phyloP scores from a whole-genome alignment of 2,113 vertebrate species.

The Ptilonorhynchus violaceus region DNA sequence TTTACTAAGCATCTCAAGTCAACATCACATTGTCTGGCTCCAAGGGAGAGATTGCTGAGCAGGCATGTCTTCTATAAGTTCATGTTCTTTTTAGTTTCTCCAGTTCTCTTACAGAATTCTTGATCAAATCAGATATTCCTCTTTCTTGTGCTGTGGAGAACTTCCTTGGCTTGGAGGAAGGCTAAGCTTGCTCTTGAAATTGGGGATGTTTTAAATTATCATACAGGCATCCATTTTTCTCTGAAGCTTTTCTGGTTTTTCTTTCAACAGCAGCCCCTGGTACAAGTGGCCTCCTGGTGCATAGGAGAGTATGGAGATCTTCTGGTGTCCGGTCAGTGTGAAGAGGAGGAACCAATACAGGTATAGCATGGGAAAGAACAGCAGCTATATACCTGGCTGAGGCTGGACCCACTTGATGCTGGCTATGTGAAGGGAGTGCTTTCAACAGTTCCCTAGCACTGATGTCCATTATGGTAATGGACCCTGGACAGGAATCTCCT shows the following conservation, averaged over 20 bases:
- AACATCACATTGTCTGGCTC: background rate
- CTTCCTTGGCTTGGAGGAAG: background rate
- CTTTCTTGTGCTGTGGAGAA: background rate
- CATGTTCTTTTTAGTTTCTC: background rate
- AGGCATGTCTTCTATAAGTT: background rate
- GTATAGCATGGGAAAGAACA: conserved; percentile 61
- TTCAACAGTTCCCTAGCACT: background rate
- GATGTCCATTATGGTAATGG: background rate
- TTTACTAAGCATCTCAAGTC: background rate
- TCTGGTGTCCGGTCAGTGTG: conserved; percentile 95
- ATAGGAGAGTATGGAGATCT: conserved; percentile 98
- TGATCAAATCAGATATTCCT: background rate
- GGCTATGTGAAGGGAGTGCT: background rate
- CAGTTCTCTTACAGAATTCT: background rate
- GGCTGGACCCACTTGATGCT: background rate
- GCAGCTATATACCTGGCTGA: background rate
- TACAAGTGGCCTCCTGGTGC: conserved; percentile 98
- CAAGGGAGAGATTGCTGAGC: background rate
- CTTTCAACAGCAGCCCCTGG: conserved; percentile 87
- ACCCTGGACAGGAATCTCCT: background rate
- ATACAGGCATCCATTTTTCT: background rate
- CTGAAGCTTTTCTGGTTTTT: background rate
- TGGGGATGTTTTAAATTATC: background rate
- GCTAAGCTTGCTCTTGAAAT: background rate
- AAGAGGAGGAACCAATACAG: conserved; percentile 98